phyloP scores from a whole-genome alignment of 1,140 invertebrate genomes.

The Cherax destructor region DNA sequence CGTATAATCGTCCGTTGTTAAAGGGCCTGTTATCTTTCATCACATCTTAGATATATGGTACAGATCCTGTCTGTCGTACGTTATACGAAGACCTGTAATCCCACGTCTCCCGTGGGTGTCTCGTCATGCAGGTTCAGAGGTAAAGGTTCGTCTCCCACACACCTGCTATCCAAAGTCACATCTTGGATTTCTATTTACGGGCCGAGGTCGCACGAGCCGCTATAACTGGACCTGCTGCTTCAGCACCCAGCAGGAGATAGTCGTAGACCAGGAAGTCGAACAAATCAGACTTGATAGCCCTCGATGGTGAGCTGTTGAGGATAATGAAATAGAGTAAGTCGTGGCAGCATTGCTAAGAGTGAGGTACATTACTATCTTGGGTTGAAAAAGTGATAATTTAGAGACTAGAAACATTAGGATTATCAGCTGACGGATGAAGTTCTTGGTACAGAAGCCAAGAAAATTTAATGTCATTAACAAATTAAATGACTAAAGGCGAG shows the following conservation, averaged over 20 bases:
- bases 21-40: slow-evolving; percentile 6
- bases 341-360: background rate
- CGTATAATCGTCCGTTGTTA: background rate
- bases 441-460: no score
- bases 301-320: background rate
- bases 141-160: background rate
- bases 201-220: background rate
- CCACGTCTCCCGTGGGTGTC: background rate
- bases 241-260: background rate
- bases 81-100: background rate
- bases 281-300: slow-evolving; percentile 1
- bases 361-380: no score
- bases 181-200: slow-evolving; percentile 8
- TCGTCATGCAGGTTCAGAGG: background rate
- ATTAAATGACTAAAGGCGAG: no score
- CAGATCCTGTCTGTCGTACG: background rate
- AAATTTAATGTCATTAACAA: no score
- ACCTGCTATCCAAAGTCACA: slow-evolving; percentile 18
- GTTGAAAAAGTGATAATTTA: no score
- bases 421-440: no score
- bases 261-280: background rate
- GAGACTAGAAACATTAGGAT: no score
- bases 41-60: slow-evolving; percentile 3
- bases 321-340: background rate
- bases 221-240: background rate